Conservation (phyloP, 2,888 invertebrate genomes). For the Hyposoter dolosus region DNA sequence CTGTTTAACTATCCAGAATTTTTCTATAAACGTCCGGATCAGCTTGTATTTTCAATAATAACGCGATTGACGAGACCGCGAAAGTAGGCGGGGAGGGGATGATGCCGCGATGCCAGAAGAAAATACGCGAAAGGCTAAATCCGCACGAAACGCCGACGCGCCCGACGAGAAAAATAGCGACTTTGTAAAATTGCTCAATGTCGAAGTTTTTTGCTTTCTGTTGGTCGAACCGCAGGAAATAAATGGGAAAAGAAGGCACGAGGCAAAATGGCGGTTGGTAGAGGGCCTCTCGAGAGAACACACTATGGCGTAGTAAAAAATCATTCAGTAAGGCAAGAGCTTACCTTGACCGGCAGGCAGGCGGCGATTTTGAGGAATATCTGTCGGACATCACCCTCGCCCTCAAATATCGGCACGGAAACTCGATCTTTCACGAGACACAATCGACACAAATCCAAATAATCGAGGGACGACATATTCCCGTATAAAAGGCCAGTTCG, state of each 20-base stretch:
- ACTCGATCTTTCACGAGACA: conserved; percentile 86
- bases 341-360: conserved; percentile 91
- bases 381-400: conserved; percentile 87
- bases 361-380: conserved; percentile 90
- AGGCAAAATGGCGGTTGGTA: conserved; percentile 80
- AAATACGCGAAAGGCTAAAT: conserved; percentile 7
- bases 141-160: conserved; percentile 22
- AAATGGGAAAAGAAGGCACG: conserved; percentile 11
- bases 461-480: conserved; percentile 83
- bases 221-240: neutral
- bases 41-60: neutral
- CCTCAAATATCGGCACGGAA: conserved; percentile 90
- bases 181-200: neutral
- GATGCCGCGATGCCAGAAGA: conserved; percentile 13
- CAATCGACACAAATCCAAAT: conserved; percentile 84
- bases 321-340: conserved; percentile 69
- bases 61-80: neutral
- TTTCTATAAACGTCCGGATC: conserved; percentile 4
- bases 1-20: neutral
- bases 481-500: conserved; percentile 79
- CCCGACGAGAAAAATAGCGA: neutral
- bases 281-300: conserved; percentile 25
- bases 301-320: conserved; percentile 56
- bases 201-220: neutral
- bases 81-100: neutral